Base-by-base conservation (phyloP, 2,888 invertebrate species). In the Clostera curtula region DNA sequence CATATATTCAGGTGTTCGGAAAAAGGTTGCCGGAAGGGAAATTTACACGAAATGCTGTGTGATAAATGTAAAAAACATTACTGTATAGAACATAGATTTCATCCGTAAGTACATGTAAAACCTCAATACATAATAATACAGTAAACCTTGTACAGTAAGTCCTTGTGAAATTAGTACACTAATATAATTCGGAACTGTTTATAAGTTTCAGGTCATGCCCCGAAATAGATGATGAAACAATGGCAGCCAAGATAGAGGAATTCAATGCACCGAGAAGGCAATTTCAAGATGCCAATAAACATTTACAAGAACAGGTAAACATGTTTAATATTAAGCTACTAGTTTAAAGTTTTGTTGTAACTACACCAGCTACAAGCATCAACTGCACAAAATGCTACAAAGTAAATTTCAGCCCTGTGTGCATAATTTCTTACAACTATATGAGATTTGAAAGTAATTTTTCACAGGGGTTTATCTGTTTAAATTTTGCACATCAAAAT, bases 31-130 rank as follows among this genome's bases (percentile, higher is more conserved):
- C 71, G 70, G 19, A 85, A 85, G 25, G 86, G 82, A 12, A 89
- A 87, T 44, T 70, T 89, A 1, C 82, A 90, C 30, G 86, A 89
- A 44, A 86, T 93, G 72, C 52, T 84, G 5, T 93, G 93, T 61
- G 52, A 70, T 3, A 87, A 87, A 40, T 93, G 93, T 57, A 66
- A 76, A 8, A 85, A 87, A 49, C 90, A 92, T 66, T 92, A 84
- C 61, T 93, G 93, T 63, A 72, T 93, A 12, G 71, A 82, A 18
- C 93, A 93, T 57, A 85, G 93, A 29, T 85, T 85, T 54, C 85
- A 85, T 43, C 62, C 60, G 85, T 85, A 65, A 82, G 84, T 79
- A 43, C n/a, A 4, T n/a, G n/a, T n/a, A n/a, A n/a, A n/a, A n/a
- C n/a, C n/a, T n/a, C n/a, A n/a, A n/a, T n/a, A n/a, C n/a, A n/a